phyloP scores from a whole-genome alignment of 2,797 vertebrate genomes.

The Percopsis omiscomaycus region DNA sequence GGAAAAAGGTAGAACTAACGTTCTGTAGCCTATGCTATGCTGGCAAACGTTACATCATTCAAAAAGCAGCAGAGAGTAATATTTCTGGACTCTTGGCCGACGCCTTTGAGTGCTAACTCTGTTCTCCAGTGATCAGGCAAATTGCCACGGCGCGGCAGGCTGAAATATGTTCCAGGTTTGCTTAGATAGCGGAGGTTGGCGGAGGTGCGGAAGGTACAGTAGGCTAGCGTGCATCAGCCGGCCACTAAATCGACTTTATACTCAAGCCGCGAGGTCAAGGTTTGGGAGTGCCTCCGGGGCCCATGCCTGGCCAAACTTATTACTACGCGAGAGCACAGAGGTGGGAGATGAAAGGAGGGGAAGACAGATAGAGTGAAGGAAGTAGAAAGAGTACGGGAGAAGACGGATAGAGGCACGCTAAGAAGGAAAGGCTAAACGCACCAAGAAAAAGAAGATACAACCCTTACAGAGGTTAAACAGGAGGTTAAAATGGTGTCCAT shows the following conservation, averaged over 20 bases:
- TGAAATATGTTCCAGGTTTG: neutral
- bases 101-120: neutral
- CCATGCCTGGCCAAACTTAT: conserved; percentile 32
- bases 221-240: conserved; percentile 46
- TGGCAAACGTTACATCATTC: neutral
- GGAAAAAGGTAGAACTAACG: neutral
- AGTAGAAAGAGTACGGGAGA: neutral
- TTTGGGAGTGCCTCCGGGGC: conserved; percentile 40
- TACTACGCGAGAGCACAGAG: conserved; percentile 19
- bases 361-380: neutral
- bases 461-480: neutral
- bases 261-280: conserved; percentile 55
- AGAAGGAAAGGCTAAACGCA: neutral
- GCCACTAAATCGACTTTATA: conserved; percentile 64
- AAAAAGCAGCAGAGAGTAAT: neutral
- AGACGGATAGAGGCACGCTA: neutral
- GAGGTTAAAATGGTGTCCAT: neutral
- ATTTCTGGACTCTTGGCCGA: too few species aligned
- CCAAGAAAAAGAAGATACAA: neutral
- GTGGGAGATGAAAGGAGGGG: neutral
- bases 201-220: conserved; percentile 15
- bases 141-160: conserved; percentile 2
- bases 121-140: conserved; percentile 15
- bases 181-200: conserved; percentile 3
- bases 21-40: neutral